Evolutionary conservation across 2,888 invertebrate genomes (phyloP).

Genomic region (Lamellibrachia columna): DNA sequence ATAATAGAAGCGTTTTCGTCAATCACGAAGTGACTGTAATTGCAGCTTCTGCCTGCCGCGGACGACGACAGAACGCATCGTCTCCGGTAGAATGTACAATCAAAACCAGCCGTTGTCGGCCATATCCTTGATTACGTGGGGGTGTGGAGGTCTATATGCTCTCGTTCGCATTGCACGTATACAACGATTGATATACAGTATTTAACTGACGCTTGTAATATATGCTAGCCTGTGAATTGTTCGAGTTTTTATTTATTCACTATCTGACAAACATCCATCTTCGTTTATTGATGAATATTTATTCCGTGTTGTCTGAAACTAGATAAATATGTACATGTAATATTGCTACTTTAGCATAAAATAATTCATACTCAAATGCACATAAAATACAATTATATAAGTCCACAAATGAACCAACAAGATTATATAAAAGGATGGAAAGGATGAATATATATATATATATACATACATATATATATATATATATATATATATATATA

Average conservation of each 20-base stretch:
- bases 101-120: neutral
- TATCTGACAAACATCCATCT: too few species aligned
- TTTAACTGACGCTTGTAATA: neutral
- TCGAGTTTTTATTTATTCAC: neutral
- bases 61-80: neutral
- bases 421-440: too few species aligned
- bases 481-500: too few species aligned
- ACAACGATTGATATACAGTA: neutral
- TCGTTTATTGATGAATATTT: too few species aligned
- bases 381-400: too few species aligned
- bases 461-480: too few species aligned
- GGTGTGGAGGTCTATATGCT: neutral
- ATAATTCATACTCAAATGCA: too few species aligned
- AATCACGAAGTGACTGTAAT: neutral
- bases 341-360: too few species aligned
- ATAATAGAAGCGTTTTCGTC: slow-evolving; percentile 6
- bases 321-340: too few species aligned
- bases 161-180: neutral
- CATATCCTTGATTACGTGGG: neutral
- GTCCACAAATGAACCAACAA: too few species aligned
- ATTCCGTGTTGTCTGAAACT: too few species aligned
- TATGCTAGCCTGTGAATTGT: neutral
- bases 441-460: too few species aligned
- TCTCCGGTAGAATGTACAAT: neutral
- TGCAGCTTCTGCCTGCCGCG: neutral